Percentiles rank a stretch among this genome's conserved stretches.
These are phyloP conservation scores for Protobothrops mucrosquamatus DNA, from an alignment of 2,113 vertebrate genomes.

Conservation along the genomic window DNA sequence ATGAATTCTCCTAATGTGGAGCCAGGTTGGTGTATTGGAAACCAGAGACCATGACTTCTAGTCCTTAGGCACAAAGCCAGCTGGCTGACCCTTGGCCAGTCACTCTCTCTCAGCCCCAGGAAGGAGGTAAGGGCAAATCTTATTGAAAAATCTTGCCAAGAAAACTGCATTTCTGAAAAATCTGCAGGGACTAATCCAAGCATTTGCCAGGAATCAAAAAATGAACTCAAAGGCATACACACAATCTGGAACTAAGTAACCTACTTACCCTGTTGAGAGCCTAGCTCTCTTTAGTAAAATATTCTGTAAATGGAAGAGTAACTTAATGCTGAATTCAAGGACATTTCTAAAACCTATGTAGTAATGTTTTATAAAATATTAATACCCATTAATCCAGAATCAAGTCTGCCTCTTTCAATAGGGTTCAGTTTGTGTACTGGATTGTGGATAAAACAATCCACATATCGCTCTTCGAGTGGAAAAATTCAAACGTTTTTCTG, in stretches of 20 bases:
- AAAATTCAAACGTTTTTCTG: neutral
- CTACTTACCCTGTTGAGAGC: neutral
- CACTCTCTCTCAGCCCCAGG: neutral
- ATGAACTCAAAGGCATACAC: neutral
- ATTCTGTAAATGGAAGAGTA: neutral
- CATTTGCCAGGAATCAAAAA: neutral
- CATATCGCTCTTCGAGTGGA: neutral
- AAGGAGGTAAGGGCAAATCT: no score
- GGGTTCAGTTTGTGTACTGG: neutral
- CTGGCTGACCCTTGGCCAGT: no score
- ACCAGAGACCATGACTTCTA: neutral
- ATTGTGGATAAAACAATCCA: neutral
- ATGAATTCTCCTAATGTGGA: neutral
- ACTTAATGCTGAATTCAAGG: neutral
- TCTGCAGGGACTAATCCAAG: neutral
- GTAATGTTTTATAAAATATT: neutral
- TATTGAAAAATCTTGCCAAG: no score
- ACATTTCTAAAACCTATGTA: fast-evolving
- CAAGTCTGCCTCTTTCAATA: neutral
- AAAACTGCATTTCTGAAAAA: no score
- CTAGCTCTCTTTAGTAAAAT: neutral
- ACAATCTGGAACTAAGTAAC: neutral
- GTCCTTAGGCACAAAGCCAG: neutral
- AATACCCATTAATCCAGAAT: fast-evolving
- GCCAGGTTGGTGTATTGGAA: neutral